These are phyloP conservation scores for Macrobrachium nipponense DNA, from an alignment of 1,140 invertebrate genomes.

Conservation along the genomic window DNA sequence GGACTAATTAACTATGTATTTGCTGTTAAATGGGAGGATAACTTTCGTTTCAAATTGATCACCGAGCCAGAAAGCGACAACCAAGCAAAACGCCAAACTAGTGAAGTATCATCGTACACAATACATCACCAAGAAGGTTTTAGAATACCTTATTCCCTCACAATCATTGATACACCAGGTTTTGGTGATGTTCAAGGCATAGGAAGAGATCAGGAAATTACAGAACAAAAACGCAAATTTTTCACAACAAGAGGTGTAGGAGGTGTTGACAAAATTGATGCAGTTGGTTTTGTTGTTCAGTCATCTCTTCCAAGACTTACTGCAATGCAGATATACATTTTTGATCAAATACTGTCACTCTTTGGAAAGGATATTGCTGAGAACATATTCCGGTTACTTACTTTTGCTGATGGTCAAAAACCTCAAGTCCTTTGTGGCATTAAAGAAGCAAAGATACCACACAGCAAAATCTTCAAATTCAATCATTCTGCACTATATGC, in stretches of 20 bases:
- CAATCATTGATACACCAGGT: constrained; percentile 29
- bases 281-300: constrained; percentile 17
- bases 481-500: neutral
- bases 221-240: neutral
- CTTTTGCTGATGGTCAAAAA: constrained; percentile 18
- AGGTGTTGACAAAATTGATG: constrained; percentile 8
- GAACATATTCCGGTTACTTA: constrained; percentile 20
- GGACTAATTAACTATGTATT: constrained; percentile 6
- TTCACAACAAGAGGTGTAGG: neutral
- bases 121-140: constrained; percentile 5
- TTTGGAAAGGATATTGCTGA: constrained; percentile 22
- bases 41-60: constrained; percentile 17
- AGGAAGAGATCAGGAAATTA: neutral
- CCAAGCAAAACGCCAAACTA: constrained; percentile 18
- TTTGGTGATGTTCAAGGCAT: constrained; percentile 19
- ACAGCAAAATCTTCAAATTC: constrained; percentile 25
- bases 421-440: neutral
- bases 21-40: constrained; percentile 5
- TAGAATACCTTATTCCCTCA: neutral
- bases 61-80: neutral
- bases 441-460: constrained; percentile 18
- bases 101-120: constrained; percentile 1
- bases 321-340: neutral
- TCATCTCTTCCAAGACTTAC: constrained; percentile 19
- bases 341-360: neutral